Base-by-base conservation (phyloP, 1,140 invertebrate genomes). In the Branchinecta lynchi region DNA sequence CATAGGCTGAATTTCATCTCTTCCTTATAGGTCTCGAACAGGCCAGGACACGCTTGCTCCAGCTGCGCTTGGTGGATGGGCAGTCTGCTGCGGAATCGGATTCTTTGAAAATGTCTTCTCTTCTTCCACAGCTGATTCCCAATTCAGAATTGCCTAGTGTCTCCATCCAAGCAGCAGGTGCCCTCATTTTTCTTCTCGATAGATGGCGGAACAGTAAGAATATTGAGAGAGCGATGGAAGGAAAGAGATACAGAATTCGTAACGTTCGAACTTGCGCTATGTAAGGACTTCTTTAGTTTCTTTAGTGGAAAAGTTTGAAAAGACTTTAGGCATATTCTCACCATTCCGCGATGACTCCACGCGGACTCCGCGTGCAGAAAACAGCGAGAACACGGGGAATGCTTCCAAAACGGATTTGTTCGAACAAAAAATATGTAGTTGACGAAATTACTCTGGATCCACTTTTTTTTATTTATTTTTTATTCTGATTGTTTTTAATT, bases 151-250 rank as follows among this genome's bases (percentile, higher is more conserved):
- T 6, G 17, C 51, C 51, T 15, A 3, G 51, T 20, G 51, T 20
- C 51, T 60, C 51, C 17, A 6, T 60, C 6, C 51, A 60, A 60
- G 51, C 51, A 15, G 51, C 51, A 15, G 51, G 51, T 3, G 51
- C 51, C 6, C 12, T 60, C 17, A 20, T 60, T 12, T 60, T 15
- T 20, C 12, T 60, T 6, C 51, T 60, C 12, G 51, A 60, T 6
- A 60, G 51, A 60, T 60, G 51, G 51, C 51, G 51, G 17, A 60
- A 60, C 51, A 60, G 51, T 60, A 60, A 60, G 6, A 20, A 60
- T 60, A 60, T 60, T 60, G 51, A 60, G 51, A 12, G 51, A 60
- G 51, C 51, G 17, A 60, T 60, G 51, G 51, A 60, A 60, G 51
- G 51, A 60, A 60, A 20, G 17, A 60, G 51, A 20, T 60, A 60